phyloP scores from a whole-genome alignment of 2,888 invertebrate species.

The Scelioninae gen. 1 region DNA sequence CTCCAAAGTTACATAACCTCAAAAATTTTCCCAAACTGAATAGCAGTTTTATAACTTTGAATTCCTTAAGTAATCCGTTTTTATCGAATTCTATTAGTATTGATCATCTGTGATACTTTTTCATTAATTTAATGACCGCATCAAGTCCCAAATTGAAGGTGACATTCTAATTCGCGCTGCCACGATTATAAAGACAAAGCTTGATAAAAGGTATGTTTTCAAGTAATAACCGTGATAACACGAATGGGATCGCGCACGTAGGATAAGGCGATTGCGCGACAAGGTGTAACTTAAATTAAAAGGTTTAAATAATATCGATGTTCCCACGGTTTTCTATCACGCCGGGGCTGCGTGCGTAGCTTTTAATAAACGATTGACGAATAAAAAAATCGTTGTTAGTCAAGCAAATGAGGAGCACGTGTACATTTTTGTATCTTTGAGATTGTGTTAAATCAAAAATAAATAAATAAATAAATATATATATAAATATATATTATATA shows the following conservation, averaged over 20 bases:
- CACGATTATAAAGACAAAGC: slow-evolving; percentile 10
- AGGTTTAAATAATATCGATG: slow-evolving; percentile 56
- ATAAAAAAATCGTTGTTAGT: slow-evolving; percentile 53
- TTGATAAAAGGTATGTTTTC: not conserved
- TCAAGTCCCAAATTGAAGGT: slow-evolving; percentile 4
- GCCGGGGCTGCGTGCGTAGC: slow-evolving; percentile 62
- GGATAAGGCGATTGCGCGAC: slow-evolving; percentile 57
- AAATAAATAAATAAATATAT: slow-evolving; percentile 40
- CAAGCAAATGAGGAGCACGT: slow-evolving; percentile 57
- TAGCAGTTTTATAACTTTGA: too few relatives aligned
- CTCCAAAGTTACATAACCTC: too few relatives aligned
- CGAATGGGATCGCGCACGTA: slow-evolving; percentile 29
- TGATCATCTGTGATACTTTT: slow-evolving; percentile 65
- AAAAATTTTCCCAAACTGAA: too few relatives aligned
- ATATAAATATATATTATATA: slow-evolving; percentile 47
- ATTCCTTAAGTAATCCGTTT: slow-evolving; percentile 17
- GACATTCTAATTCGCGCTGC: slow-evolving; percentile 33
- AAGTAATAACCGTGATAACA: slow-evolving; percentile 26
- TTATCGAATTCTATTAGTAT: slow-evolving; percentile 59
- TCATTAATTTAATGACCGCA: slow-evolving; percentile 46
- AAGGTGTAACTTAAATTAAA: slow-evolving; percentile 23
- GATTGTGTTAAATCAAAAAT: slow-evolving; percentile 62
- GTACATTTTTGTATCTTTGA: slow-evolving; percentile 69
- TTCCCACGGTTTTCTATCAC: slow-evolving; percentile 60
- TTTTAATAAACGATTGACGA: slow-evolving; percentile 58